Evolutionary conservation across 2,113 vertebrate species (phyloP).

Genomic region (Triplophysa rosa): DNA sequence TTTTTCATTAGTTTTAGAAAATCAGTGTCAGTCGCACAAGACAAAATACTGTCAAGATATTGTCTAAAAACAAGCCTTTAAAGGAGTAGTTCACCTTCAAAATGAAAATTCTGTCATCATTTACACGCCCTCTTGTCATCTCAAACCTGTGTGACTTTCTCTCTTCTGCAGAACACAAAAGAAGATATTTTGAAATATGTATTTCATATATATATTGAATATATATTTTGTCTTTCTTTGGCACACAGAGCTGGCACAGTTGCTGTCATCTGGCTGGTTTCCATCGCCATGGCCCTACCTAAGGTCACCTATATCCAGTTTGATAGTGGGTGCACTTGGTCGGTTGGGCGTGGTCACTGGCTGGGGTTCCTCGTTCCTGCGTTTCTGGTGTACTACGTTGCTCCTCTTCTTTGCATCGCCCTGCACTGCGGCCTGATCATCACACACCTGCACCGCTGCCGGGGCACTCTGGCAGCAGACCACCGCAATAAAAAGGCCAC

Average conservation of each 20-base stretch:
- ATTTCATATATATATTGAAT: too few relatives aligned
- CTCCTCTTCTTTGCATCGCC: slow-evolving; percentile 65
- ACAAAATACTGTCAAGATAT: neutral
- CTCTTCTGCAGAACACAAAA: too few relatives aligned
- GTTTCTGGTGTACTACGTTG: slow-evolving; percentile 69
- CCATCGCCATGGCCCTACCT: slow-evolving; percentile 66
- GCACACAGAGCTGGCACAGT: slow-evolving; percentile 56
- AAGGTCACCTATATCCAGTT: slow-evolving; percentile 72
- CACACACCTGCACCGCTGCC: slow-evolving; percentile 62
- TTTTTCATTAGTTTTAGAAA: too few relatives aligned
- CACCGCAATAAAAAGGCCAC: slow-evolving; percentile 70
- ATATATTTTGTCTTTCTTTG: neutral
- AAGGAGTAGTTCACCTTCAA: too few relatives aligned
- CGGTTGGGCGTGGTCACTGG: slow-evolving; percentile 60
- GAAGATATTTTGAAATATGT: too few relatives aligned
- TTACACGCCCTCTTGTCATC: too few relatives aligned
- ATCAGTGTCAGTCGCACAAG: neutral
- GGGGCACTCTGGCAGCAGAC: slow-evolving; percentile 54
- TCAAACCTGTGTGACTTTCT: too few relatives aligned
- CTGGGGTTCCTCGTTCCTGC: slow-evolving; percentile 71
- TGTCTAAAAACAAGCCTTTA: neutral
- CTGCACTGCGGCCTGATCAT: slow-evolving; percentile 68
- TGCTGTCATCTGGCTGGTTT: slow-evolving; percentile 64
- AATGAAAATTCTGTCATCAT: too few relatives aligned
- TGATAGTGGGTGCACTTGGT: slow-evolving; percentile 64